Evolutionary conservation across 23 tunicate species (phyloP).

Genomic region (Styela clava): DNA sequence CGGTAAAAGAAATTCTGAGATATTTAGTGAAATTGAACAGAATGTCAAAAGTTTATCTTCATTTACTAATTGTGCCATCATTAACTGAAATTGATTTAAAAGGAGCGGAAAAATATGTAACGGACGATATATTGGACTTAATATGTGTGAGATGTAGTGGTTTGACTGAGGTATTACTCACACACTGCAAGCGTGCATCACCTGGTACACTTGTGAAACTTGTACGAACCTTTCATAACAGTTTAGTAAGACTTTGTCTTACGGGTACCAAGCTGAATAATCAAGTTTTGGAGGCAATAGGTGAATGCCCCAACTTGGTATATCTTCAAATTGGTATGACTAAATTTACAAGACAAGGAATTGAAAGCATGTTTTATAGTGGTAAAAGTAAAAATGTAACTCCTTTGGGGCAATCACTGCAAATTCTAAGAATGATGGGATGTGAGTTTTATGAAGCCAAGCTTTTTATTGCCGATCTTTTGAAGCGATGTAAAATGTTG

Average conservation of each 20-base stretch:
- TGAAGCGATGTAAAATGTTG: neutral
- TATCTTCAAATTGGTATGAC: conserved; percentile 16
- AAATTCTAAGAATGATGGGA: conserved; percentile 12
- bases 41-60: conserved; percentile 28
- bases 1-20: neutral
- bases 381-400: neutral
- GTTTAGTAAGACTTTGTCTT: neutral
- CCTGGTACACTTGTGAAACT: conserved; percentile 4
- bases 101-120: conserved; percentile 7
- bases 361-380: neutral
- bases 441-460: neutral
- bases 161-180: neutral
- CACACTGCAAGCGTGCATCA: conserved; percentile 25
- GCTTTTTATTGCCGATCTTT: neutral
- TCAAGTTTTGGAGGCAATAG: conserved; percentile 23
- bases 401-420: conserved; percentile 4
- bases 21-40: neutral
- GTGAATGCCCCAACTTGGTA: conserved; percentile 11
- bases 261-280: conserved; percentile 3
- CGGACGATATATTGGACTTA: conserved; percentile 29
- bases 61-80: conserved; percentile 36
- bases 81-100: conserved; percentile 27
- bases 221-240: conserved; percentile 10
- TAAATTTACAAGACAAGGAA: neutral
- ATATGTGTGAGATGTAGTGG: conserved; percentile 19